phyloP scores from a whole-genome alignment of 2,113 vertebrate species.

The Scomber colias region DNA sequence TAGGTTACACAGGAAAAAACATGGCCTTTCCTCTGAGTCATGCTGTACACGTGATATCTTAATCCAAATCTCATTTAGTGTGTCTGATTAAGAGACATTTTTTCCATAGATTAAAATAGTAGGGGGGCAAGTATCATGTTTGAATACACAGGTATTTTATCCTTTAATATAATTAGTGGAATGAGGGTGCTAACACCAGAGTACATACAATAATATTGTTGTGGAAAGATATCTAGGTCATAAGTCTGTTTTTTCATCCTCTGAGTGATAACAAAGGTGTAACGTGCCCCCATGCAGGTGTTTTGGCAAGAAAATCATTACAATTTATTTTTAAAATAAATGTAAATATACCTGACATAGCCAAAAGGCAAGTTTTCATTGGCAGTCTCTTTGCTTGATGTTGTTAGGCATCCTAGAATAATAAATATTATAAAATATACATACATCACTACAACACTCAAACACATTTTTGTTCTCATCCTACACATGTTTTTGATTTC shows the following conservation, averaged over 20 bases:
- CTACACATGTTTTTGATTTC: slow-evolving; percentile 41
- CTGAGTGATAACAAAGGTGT: neutral
- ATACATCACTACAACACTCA: slow-evolving; percentile 10
- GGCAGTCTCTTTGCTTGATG: too few species aligned
- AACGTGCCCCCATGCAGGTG: slow-evolving; percentile 26
- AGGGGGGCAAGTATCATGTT: neutral
- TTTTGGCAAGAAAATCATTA: slow-evolving; percentile 20
- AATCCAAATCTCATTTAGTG: slow-evolving; percentile 4
- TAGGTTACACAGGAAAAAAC: neutral
- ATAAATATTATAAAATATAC: too few species aligned
- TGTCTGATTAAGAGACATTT: neutral
- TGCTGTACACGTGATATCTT: neutral
- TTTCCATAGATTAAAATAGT: neutral
- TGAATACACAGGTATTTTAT: slow-evolving; percentile 34
- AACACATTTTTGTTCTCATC: slow-evolving; percentile 1
- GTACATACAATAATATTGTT: neutral
- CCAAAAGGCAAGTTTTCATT: too few species aligned
- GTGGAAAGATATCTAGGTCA: neutral
- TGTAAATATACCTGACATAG: too few species aligned
- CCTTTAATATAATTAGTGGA: slow-evolving; percentile 3
- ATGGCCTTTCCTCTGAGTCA: too few species aligned
- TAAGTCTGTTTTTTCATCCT: neutral
- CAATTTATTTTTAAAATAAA: too few species aligned
- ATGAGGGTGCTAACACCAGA: neutral
- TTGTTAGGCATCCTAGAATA: too few species aligned